phyloP scores from a whole-genome alignment of 2,888 invertebrate species.

The Silvanus unidentatus region DNA sequence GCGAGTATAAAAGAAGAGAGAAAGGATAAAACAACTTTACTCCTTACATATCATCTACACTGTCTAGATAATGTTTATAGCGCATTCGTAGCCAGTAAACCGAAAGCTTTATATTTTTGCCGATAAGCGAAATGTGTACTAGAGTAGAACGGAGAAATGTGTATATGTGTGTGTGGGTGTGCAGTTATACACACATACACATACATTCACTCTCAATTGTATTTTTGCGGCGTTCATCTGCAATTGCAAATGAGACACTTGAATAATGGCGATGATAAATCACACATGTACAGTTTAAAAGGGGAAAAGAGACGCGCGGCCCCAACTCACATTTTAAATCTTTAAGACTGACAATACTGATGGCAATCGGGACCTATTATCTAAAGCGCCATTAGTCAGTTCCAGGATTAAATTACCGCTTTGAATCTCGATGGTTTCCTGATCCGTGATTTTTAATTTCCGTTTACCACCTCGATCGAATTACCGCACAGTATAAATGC shows the following conservation, averaged over 20 bases:
- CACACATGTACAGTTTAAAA: slow-evolving; percentile 21
- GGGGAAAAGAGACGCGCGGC: background rate
- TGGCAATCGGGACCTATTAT: slow-evolving; percentile 38
- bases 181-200: too few relatives aligned
- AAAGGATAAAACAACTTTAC: slow-evolving; percentile 32
- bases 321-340: slow-evolving; percentile 26
- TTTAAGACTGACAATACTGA: slow-evolving; percentile 32
- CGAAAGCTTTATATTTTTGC: slow-evolving; percentile 20
- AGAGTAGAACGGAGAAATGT: slow-evolving; percentile 1
- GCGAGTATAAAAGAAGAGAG: slow-evolving; percentile 21
- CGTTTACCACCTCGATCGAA: slow-evolving; percentile 10
- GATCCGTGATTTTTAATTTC: slow-evolving; percentile 40
- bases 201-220: slow-evolving; percentile 13
- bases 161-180: too few relatives aligned
- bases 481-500: background rate
- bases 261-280: slow-evolving; percentile 39
- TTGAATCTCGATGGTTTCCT: slow-evolving; percentile 34
- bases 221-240: slow-evolving; percentile 17
- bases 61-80: slow-evolving; percentile 39
- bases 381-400: slow-evolving; percentile 41
- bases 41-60: slow-evolving; percentile 37
- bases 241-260: slow-evolving; percentile 39
- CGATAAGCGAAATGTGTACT: slow-evolving; percentile 1
- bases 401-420: slow-evolving; percentile 40
- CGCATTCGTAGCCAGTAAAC: slow-evolving; percentile 35